Base-by-base conservation (phyloP, 2,113 vertebrate genomes). In the Fregata magnificens region DNA sequence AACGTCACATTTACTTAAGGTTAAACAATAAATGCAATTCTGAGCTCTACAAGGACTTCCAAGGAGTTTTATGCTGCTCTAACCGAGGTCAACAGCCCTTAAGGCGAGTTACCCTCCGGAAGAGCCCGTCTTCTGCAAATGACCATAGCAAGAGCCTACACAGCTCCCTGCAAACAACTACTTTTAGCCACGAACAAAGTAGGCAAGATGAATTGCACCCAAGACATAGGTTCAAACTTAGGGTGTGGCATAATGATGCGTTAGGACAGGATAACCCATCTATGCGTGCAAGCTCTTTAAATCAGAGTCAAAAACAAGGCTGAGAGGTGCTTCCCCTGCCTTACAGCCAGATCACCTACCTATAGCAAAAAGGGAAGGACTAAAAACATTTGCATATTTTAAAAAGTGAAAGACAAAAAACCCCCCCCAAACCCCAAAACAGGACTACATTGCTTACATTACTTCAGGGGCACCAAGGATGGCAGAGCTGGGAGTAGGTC, bases 21-120 rank as follows among this genome's bases (percentile, higher is more conserved):
- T 94, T 93, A 95, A 97, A 79, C 66, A 89, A 89, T 67, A 93
- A 93, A 84, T 6, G 13, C 31, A 84, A 67, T 74, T 82, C 72
- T 25, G 32, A 91, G 44, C 72, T 82, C 61, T 76, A 29, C 77
- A 79, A 94, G 83, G 81, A 52, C 77, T 85, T 89, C 29, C 25
- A 45, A 47, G 11, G 67, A 80, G 38, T 71, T 96, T 91, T 63
- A 84, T 50, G 72, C 24, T 67, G 59, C 63, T 84, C 29, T 55
- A 78, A 56, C 26, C 4, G 6, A 94, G 42, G 76, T 71, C 59
- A 92, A 44, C 32, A 53, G 13, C 24, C 91, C 92, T 73, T 15
- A 16, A 70, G 14, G 45, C 38, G 45, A 96, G 28, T 62, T n/a
- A 50, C 4, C 40, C 36, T 42, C 50, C 3, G 2, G 32, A 25